Evolutionary conservation across 2,797 vertebrate species (phyloP).

Genomic region (Harpagifer antarcticus): DNA sequence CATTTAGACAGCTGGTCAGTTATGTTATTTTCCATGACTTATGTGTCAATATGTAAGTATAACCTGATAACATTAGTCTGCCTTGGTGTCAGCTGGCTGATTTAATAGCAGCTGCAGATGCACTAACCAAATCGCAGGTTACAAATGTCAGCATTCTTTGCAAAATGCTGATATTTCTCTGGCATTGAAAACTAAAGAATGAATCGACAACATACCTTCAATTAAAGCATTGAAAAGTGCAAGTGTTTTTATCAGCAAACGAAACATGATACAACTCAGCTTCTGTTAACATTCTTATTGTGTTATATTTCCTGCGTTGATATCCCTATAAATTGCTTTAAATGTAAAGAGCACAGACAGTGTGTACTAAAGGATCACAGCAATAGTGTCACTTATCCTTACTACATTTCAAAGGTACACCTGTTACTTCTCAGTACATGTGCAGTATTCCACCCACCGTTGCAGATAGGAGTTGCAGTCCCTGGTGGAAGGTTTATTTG

Average conservation of each 20-base stretch:
- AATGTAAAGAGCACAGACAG: background rate
- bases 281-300: background rate
- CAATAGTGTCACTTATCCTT: background rate
- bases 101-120: background rate
- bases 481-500: slow-evolving; percentile 35
- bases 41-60: background rate
- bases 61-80: background rate
- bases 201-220: background rate
- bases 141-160: background rate
- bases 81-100: background rate
- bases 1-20: background rate
- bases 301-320: background rate
- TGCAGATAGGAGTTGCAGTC: slow-evolving; percentile 81
- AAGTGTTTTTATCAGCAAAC: background rate
- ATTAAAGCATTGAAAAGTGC: background rate
- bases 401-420: background rate
- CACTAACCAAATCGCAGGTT: background rate
- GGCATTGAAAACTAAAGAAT: background rate
- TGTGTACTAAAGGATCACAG: background rate
- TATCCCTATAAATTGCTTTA: background rate
- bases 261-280: background rate
- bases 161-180: background rate
- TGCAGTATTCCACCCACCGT: slow-evolving; percentile 70
- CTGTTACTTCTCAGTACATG: background rate
- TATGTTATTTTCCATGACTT: background rate